Conservation (phyloP, 2,797 vertebrate species). For the Myotis planiceps region DNA sequence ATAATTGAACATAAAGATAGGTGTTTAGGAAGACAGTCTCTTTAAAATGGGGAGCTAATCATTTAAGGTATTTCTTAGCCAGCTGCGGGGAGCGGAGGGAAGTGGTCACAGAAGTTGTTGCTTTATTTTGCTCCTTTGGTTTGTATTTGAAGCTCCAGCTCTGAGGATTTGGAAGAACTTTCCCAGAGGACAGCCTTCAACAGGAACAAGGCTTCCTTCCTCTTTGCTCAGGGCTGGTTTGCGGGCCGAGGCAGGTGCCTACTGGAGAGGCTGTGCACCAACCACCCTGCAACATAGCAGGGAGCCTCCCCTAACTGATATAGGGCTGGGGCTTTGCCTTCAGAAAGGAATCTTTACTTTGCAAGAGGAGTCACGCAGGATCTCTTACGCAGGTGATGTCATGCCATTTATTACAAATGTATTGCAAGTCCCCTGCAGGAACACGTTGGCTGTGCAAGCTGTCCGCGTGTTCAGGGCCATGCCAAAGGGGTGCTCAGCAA, state of each 20-base stretch:
- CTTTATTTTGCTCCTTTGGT: not conserved
- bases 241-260: not conserved
- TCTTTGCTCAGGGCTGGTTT: not conserved
- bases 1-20: not conserved
- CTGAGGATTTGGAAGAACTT: not conserved
- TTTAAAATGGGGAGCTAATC: not conserved
- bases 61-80: not conserved
- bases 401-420: not conserved
- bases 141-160: not conserved
- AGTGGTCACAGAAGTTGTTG: not conserved
- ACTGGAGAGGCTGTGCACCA: too few relatives aligned
- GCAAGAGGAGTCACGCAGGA: not conserved
- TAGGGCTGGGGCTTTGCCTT: not conserved
- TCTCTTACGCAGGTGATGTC: not conserved
- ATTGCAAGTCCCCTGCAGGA: not conserved
- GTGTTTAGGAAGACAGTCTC: not conserved
- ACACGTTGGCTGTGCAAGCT: not conserved
- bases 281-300: not conserved
- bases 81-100: not conserved
- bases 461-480: not conserved
- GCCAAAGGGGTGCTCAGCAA: not conserved
- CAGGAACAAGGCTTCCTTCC: not conserved
- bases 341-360: not conserved
- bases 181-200: not conserved
- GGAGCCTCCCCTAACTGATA: not conserved